Evolutionary conservation across 2,888 invertebrate genomes (phyloP).

Genomic region (Mamestra brassicae): DNA sequence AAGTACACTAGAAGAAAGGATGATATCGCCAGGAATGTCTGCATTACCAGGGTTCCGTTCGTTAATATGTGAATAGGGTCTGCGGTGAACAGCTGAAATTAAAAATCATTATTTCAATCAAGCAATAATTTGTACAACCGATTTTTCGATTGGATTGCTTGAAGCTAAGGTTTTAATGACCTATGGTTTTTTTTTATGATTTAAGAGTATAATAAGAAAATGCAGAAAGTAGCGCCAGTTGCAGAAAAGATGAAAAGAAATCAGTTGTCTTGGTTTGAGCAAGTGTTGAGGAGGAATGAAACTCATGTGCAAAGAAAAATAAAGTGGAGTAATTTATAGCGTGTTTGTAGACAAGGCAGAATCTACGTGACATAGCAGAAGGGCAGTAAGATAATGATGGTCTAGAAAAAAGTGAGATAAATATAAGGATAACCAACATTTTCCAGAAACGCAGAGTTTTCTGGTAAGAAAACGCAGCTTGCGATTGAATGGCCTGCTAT

Average conservation of each 20-base stretch:
- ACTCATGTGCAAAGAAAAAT: too few relatives aligned
- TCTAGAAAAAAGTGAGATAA: too few relatives aligned
- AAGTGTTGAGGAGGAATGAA: too few relatives aligned
- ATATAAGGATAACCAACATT: slow-evolving; percentile 66
- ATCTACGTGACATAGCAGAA: not conserved
- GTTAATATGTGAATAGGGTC: slow-evolving; percentile 23
- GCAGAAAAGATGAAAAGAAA: not conserved
- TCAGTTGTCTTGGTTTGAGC: too few relatives aligned
- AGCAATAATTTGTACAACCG: not conserved
- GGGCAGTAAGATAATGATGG: not conserved
- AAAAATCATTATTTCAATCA: not conserved
- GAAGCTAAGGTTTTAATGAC: not conserved
- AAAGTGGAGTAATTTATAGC: too few relatives aligned
- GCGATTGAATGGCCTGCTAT: slow-evolving; percentile 55
- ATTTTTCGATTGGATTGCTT: not conserved
- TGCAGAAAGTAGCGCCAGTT: not conserved
- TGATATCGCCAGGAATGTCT: slow-evolving; percentile 71
- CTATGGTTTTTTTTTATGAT: not conserved
- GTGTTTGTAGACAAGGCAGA: too few relatives aligned
- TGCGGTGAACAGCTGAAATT: slow-evolving; percentile 28
- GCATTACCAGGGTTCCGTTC: slow-evolving; percentile 69
- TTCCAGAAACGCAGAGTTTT: slow-evolving; percentile 65
- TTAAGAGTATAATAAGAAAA: not conserved
- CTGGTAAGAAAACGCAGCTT: not conserved
- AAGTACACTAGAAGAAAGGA: slow-evolving; percentile 71